Evolutionary conservation across 2,113 vertebrate genomes (phyloP).

Genomic region (Coregonus clupeaformis): DNA sequence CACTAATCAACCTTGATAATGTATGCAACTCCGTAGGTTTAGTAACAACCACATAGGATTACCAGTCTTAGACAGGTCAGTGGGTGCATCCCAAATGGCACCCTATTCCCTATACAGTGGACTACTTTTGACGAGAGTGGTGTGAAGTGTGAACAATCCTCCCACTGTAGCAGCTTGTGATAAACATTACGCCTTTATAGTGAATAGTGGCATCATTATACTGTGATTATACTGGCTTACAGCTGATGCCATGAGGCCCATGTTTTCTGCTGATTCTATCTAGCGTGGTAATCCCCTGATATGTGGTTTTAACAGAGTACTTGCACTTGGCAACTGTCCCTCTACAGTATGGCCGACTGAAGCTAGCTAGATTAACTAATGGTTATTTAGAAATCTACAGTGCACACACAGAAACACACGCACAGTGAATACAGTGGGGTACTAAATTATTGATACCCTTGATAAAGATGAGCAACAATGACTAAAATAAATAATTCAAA

Average conservation of each 20-base stretch:
- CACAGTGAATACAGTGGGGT: too few relatives aligned
- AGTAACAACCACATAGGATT: background rate
- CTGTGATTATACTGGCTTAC: background rate
- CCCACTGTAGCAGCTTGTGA: background rate
- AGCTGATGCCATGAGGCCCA: background rate
- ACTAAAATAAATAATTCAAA: too few relatives aligned
- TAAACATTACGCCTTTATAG: background rate
- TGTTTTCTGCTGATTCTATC: background rate
- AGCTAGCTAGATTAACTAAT: too few relatives aligned
- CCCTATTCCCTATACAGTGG: too few relatives aligned
- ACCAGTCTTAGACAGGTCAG: background rate
- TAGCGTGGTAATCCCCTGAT: background rate
- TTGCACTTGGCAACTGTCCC: too few relatives aligned
- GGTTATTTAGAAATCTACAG: too few relatives aligned
- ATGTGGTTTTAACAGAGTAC: background rate
- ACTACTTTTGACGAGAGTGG: too few relatives aligned
- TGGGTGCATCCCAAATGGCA: too few relatives aligned
- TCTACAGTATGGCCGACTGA: too few relatives aligned
- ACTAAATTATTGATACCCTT: too few relatives aligned
- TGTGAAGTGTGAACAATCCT: background rate
- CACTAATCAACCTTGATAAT: background rate
- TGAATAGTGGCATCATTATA: background rate
- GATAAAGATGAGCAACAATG: too few relatives aligned
- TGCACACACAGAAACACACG: too few relatives aligned
- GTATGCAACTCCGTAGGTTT: background rate